Evolutionary conservation across 2,888 invertebrate genomes (phyloP).

Genomic region (Agelastica alni): DNA sequence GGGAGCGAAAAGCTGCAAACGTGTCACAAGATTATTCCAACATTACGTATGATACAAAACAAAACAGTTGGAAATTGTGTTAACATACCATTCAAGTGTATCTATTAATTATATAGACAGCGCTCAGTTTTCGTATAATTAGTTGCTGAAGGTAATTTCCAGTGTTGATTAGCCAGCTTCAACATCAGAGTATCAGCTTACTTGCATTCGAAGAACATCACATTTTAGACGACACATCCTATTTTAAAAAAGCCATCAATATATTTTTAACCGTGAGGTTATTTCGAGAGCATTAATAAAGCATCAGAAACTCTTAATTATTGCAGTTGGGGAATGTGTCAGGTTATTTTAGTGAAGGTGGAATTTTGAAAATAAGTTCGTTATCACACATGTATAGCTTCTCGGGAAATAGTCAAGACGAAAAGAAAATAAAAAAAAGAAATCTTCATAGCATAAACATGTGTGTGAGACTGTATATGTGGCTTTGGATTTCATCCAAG

Average conservation of each 20-base stretch:
- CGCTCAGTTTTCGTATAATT: too few species aligned
- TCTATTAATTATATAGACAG: too few species aligned
- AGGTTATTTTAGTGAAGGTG: conserved; percentile 39
- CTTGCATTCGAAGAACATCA: too few species aligned
- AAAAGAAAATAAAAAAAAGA: conserved; percentile 36
- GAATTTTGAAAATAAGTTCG: conserved; percentile 48
- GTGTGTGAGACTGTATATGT: conserved; percentile 44
- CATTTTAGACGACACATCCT: not conserved
- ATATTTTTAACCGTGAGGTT: conserved; percentile 6
- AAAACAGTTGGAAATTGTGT: too few species aligned
- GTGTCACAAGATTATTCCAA: too few species aligned
- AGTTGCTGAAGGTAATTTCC: too few species aligned
- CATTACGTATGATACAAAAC: too few species aligned
- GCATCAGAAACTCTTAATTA: conserved; percentile 33
- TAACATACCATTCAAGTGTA: too few species aligned
- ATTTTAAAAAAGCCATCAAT: conserved; percentile 3
- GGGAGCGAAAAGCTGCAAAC: not conserved
- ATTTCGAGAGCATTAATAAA: conserved; percentile 19
- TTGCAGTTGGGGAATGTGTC: conserved; percentile 34
- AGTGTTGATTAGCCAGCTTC: too few species aligned
- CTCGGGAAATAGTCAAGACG: conserved; percentile 28
- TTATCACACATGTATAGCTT: conserved; percentile 46
- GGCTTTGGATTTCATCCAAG: conserved; percentile 51
- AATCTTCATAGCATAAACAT: conserved; percentile 45
- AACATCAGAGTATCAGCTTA: too few species aligned